These are phyloP conservation scores for Lysandra coridon DNA, from an alignment of 2,888 invertebrate genomes.

Conservation along the genomic window DNA sequence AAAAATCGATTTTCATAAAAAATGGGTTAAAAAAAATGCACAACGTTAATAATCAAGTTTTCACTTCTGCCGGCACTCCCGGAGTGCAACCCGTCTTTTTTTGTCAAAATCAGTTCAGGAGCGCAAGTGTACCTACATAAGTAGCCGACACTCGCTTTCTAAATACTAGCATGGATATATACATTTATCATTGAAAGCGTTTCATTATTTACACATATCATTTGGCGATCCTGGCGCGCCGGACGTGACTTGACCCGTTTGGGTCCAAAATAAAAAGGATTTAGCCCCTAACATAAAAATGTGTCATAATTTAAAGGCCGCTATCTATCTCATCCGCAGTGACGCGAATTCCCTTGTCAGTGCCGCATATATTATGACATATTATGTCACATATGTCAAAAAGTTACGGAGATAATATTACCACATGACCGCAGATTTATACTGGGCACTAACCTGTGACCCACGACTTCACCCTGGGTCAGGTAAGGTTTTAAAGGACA, in stretches of 20 bases:
- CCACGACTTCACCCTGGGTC: neutral
- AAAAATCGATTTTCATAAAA: too few relatives aligned
- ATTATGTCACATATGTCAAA: slow-evolving; percentile 14
- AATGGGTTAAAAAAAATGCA: too few relatives aligned
- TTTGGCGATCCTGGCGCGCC: neutral
- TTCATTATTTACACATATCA: neutral
- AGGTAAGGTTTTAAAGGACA: neutral
- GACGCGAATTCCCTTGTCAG: slow-evolving; percentile 23
- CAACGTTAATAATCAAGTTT: too few relatives aligned
- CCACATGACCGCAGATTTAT: slow-evolving; percentile 5
- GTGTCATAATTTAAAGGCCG: slow-evolving; percentile 27
- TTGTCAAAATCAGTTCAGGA: too few relatives aligned
- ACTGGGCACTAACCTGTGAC: neutral
- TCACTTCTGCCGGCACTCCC: too few relatives aligned
- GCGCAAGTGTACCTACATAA: too few relatives aligned
- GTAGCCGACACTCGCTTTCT: too few relatives aligned
- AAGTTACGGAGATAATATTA: slow-evolving; percentile 18
- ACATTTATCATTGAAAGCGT: neutral
- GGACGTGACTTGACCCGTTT: slow-evolving; percentile 1
- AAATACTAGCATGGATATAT: neutral
- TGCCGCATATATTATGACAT: slow-evolving; percentile 7
- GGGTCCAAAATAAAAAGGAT: slow-evolving; percentile 19
- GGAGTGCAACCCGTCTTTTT: too few relatives aligned
- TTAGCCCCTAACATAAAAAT: slow-evolving; percentile 21
- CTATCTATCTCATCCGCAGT: slow-evolving; percentile 5